Percentiles rank a stretch among this genome's conserved stretches.
These are phyloP conservation scores for Vidua chalybeata DNA, from an alignment of 2,113 vertebrate genomes.

Conservation along the genomic window DNA sequence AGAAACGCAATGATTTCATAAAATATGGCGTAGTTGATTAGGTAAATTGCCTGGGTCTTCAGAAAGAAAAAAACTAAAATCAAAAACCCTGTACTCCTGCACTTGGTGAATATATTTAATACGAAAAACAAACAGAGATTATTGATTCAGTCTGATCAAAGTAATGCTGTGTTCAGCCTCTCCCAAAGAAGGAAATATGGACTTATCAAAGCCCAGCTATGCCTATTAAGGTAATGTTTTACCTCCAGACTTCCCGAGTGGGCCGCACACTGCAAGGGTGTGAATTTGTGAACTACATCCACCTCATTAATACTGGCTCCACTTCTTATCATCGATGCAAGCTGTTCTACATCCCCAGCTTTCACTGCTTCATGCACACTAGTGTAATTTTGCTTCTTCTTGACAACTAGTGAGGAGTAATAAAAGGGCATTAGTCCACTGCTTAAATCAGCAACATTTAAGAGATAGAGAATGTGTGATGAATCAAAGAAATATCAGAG, in stretches of 20 bases:
- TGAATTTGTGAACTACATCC: conserved; percentile 77
- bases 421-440: background rate
- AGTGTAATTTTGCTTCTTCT: conserved; percentile 50
- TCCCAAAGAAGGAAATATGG: background rate
- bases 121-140: background rate
- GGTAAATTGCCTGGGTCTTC: background rate
- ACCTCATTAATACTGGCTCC: conserved; percentile 74
- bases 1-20: background rate
- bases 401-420: conserved; percentile 52
- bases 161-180: background rate
- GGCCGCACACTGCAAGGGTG: conserved; percentile 79
- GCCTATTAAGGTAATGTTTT: background rate
- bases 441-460: background rate
- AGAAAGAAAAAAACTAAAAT: background rate
- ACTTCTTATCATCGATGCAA: conserved; percentile 64
- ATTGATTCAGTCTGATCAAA: background rate
- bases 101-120: background rate
- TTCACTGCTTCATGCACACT: conserved; percentile 75
- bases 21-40: background rate
- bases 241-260: conserved; percentile 85
- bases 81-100: background rate
- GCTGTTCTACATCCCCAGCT: conserved; percentile 73
- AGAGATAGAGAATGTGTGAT: background rate
- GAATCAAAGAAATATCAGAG: background rate
- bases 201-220: background rate